Evolutionary conservation across 2,797 vertebrate genomes (phyloP), one percentile per base, ranked within the genome.

Genomic region (Mormyrus hasselquistii): DNA sequence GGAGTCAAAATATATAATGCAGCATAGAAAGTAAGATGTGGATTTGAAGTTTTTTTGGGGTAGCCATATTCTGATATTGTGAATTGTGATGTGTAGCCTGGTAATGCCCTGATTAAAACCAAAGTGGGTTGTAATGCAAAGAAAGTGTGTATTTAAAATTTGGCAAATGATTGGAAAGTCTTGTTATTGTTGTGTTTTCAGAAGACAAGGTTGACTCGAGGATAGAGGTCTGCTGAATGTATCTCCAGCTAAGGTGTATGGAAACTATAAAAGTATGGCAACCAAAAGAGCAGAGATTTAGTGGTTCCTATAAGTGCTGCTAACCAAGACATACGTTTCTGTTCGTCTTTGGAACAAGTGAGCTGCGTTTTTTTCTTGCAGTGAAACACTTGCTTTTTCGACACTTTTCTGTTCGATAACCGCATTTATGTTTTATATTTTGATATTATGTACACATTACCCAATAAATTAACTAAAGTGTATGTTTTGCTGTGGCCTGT

Each of bases 111-210:
- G 25, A 91, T 90, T 49, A 92, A 94, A 94, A 94, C 93, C 94
- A 96, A 95, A 94, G 92, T 93, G 88, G 92, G 91, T 90, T 55
- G 89, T 73, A 88, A 83, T 91, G 69, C 29, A 86, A 69, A 38
- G n/a, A 1, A 55, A 65, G 62, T n/a, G 29, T 86, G 44, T 53
- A 41, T 73, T n/a, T 65, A 22, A 55, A 86, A 62, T 14, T 25
- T 62, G 59, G n/a, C 19, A 73, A 47, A 34, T n/a, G 55, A 50
- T 3, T 86, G 57, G 7, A 62, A 65, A 65, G 59, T 44, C 38
- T 44, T 87, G 34, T 87, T 65, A 19, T 9, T 65, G 25, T 16
- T 57, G 57, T 12, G 44, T 87, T 65, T 59, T 53, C 55, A 16
- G 86, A 9, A 65, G 22, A 87, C 41, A 49, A 47, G 29, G 86